Conservation (phyloP, 2,888 invertebrate species). For the Cerceris rybyensis region DNA sequence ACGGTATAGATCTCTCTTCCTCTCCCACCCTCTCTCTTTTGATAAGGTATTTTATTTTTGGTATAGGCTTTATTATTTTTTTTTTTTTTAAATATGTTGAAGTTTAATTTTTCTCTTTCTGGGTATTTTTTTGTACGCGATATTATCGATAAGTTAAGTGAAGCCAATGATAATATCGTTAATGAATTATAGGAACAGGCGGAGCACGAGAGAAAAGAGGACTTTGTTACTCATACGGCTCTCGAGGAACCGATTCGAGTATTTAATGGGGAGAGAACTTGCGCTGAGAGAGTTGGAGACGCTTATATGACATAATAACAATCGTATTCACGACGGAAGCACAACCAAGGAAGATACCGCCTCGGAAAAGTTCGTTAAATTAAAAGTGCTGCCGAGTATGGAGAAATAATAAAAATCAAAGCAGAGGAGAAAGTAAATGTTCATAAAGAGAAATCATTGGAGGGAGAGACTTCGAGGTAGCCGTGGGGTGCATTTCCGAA, state of each 20-base stretch:
- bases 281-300: conserved; percentile 53
- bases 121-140: background rate
- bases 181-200: conserved; percentile 25
- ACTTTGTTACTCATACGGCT: conserved; percentile 22
- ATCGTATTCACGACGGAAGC: conserved; percentile 45
- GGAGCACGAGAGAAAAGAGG: conserved; percentile 59
- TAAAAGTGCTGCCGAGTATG: conserved; percentile 34
- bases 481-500: conserved; percentile 32
- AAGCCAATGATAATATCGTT: conserved; percentile 5
- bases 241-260: background rate
- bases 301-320: conserved; percentile 28
- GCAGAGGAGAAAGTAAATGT: conserved; percentile 47
- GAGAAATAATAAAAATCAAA: conserved; percentile 43
- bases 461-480: conserved; percentile 5
- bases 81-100: conserved; percentile 1
- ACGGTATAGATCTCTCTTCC: conserved; percentile 3
- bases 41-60: conserved; percentile 26
- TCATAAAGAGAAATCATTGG: conserved; percentile 9
- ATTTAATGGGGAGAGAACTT: conserved; percentile 56
- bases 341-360: conserved; percentile 41
- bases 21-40: conserved; percentile 27
- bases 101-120: background rate
- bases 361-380: conserved; percentile 21
- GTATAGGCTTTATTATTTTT: conserved; percentile 3
- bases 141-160: background rate